phyloP scores from a whole-genome alignment of 2,797 vertebrate species.

The Sebastiscus albofasciatus region DNA sequence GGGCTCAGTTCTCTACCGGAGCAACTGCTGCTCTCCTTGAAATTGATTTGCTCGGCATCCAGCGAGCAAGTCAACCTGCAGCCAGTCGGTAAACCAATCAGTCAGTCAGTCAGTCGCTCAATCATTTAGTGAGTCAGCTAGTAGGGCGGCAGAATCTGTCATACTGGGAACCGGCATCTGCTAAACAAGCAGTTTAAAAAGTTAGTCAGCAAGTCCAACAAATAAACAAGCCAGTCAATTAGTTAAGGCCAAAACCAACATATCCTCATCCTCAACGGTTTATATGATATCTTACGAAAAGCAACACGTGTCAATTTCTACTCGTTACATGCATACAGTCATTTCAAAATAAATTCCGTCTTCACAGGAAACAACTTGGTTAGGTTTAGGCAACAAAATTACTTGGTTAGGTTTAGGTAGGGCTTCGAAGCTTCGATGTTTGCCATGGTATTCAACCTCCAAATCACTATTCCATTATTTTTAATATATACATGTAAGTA shows the following conservation, averaged over 20 bases:
- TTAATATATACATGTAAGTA: too few species aligned
- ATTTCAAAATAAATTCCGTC: too few species aligned
- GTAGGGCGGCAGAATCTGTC: background rate
- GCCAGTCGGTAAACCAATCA: constrained; percentile 33
- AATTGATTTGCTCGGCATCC: constrained; percentile 57
- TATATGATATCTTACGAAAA: rapidly evolving
- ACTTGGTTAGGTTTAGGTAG: too few species aligned
- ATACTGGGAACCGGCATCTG: background rate
- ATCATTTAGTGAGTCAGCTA: constrained; percentile 10
- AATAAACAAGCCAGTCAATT: constrained; percentile 5
- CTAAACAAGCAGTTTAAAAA: constrained; percentile 28
- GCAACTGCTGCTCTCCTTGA: constrained; percentile 27
- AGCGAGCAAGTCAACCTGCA: constrained; percentile 17
- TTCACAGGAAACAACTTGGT: too few species aligned
- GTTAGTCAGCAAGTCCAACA: background rate
- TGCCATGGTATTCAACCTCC: too few species aligned
- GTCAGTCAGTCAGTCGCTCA: constrained; percentile 26
- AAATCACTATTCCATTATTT: too few species aligned
- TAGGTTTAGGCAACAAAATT: too few species aligned
- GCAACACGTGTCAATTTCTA: too few species aligned
- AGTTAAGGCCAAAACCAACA: background rate
- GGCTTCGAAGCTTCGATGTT: rapidly evolving
- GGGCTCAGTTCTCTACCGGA: constrained; percentile 30
- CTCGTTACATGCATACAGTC: too few species aligned
- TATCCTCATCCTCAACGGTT: too few species aligned